Evolutionary conservation across 1,140 invertebrate species (phyloP).

Genomic region (Drosophila simulans): DNA sequence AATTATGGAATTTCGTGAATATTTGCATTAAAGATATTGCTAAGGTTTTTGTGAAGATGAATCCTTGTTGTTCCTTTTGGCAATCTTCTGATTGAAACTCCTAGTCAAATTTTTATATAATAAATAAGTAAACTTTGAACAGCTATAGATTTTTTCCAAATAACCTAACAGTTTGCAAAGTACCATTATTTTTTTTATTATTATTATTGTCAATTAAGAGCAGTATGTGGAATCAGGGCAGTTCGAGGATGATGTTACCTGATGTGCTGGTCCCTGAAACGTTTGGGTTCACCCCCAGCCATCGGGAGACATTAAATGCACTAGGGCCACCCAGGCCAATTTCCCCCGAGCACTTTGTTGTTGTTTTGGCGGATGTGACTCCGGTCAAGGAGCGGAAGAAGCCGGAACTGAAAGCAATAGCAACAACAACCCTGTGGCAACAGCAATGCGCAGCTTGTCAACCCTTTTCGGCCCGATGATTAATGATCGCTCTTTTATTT

Average conservation of each 20-base stretch:
- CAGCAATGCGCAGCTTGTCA: constrained; percentile 65
- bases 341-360: not conserved
- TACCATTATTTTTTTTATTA: no score
- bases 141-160: no score
- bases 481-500: constrained; percentile 72
- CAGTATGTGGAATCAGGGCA: not conserved
- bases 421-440: constrained; percentile 28
- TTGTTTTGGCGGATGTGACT: constrained; percentile 36
- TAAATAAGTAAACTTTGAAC: no score
- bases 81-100: no score
- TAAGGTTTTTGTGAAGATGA: no score
- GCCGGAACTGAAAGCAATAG: constrained; percentile 15
- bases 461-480: constrained; percentile 73
- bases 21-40: no score
- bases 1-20: no score
- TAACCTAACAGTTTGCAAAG: no score
- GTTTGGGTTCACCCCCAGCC: constrained; percentile 13
- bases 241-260: constrained; percentile 6
- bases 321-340: constrained; percentile 24
- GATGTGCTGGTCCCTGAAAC: constrained; percentile 3
- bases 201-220: not conserved
- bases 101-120: no score
- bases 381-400: constrained; percentile 47
- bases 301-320: constrained; percentile 36
- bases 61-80: no score